Evolutionary conservation across 2,888 invertebrate species (phyloP), one percentile per base, ranked within the genome.

Genomic region (Ophioninae sp.): DNA sequence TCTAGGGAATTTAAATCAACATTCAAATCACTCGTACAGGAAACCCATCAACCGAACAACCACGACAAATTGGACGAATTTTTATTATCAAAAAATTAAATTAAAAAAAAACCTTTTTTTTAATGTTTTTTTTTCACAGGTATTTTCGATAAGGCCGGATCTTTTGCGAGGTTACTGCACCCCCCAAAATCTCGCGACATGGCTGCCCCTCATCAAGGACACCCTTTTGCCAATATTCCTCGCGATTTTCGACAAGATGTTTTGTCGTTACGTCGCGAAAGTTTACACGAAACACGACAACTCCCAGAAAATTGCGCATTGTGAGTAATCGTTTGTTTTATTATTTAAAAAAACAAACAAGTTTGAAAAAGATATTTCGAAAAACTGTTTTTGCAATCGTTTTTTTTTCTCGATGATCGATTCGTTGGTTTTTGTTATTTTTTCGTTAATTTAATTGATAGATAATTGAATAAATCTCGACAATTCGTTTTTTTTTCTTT

Each of bases 201-300:
- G 95, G 94, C 88, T 95, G 70, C 94, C 94, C 0, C 88, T 95
- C 59, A 91, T 94, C 7, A 94, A 95, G 88, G 95, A 95, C 76
- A 92, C 94, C 6, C 91, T 95, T 7, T 93, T 95, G 37, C 95
- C 95, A 0, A 92, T 95, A 17, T 93, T 94, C 44, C 91, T 95
- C 39, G 94, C 94, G 10, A 91, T 95, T 75, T 94, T 94, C 57
- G 95, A 95, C 90, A 93, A 94, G 77, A 93, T 94, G 89, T 95
- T 95, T 88, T 94, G 94, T 76, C 93, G 93, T 61, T 94, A 95
- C 93, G 94, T 95, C 7, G 93, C 94, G 30, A 93, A 93, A 75
- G 94, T 94, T 7, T 95, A 95, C 90, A 93, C 92, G 75, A 92
- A 92, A 70, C 92, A 91, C 84, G 91, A 92, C 75, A 88, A 89